Evolutionary conservation across 2,113 vertebrate species (phyloP).

Genomic region (Apteryx mantelli): DNA sequence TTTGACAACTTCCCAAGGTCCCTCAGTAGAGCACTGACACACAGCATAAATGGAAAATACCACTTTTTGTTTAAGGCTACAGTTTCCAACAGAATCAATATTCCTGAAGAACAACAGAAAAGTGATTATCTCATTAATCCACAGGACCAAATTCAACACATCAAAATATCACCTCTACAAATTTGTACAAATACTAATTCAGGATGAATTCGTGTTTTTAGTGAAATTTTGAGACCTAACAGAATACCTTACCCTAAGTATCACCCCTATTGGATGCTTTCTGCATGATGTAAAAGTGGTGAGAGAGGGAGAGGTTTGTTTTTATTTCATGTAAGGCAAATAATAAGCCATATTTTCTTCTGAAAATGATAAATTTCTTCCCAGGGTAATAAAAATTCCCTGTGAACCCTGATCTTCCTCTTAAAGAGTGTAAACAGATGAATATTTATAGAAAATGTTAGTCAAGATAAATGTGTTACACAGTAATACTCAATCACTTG

Average conservation of each 20-base stretch:
- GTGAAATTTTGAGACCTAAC: not conserved
- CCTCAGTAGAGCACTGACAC: not conserved
- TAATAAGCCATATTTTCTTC: not conserved
- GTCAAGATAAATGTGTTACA: not conserved
- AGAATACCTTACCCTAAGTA: not conserved
- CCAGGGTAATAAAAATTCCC: constrained; percentile 40
- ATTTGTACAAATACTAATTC: not conserved
- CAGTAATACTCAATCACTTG: not conserved
- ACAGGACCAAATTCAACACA: not conserved
- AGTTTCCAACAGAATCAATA: not conserved
- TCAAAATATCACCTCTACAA: not conserved
- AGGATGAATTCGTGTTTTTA: not conserved
- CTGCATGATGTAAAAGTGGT: not conserved
- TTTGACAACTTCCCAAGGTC: not conserved
- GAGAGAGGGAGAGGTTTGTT: not conserved
- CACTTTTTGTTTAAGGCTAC: not conserved
- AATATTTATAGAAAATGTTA: constrained; percentile 9
- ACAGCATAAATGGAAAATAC: not conserved
- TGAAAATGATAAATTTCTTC: not conserved
- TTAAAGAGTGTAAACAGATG: constrained; percentile 19
- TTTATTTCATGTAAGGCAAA: constrained; percentile 2
- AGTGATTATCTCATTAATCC: not conserved
- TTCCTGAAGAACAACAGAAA: not conserved
- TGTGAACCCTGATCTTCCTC: constrained; percentile 19
- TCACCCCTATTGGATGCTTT: not conserved